Evolutionary conservation across 2,888 invertebrate genomes (phyloP).

Genomic region (Keiferia lycopersicella): DNA sequence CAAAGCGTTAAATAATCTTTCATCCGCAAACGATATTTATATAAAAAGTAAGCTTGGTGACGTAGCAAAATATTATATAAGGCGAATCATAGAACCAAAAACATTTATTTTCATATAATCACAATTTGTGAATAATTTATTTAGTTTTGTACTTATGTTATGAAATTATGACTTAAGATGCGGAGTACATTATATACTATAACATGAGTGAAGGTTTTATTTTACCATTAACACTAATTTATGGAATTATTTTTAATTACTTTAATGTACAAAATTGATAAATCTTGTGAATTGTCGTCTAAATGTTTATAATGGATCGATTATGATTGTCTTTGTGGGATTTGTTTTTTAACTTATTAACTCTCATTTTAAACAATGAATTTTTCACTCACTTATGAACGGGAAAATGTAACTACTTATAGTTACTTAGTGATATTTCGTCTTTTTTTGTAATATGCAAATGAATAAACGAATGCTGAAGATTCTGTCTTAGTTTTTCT

Average conservation of each 20-base stretch:
- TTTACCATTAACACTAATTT: constrained; percentile 5
- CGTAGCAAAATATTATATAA: constrained; percentile 15
- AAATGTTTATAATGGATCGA: not conserved
- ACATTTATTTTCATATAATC: constrained; percentile 11
- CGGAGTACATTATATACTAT: not conserved
- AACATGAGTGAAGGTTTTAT: constrained; percentile 6
- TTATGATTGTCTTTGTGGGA: not conserved
- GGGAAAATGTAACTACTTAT: constrained; percentile 38
- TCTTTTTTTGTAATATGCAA: constrained; percentile 50
- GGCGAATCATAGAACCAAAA: constrained; percentile 14
- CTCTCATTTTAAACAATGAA: not conserved
- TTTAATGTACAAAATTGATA: constrained; percentile 9
- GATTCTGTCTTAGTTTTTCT: constrained; percentile 32
- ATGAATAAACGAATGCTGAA: constrained; percentile 59
- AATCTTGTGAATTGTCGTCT: not conserved
- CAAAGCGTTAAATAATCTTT: not conserved
- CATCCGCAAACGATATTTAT: not conserved
- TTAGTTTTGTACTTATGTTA: constrained; percentile 18
- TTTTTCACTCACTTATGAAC: constrained; percentile 28
- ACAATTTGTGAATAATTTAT: constrained; percentile 2
- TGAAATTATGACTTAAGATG: too few species aligned
- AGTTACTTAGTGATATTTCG: constrained; percentile 44
- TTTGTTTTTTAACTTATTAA: not conserved
- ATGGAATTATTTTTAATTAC: not conserved
- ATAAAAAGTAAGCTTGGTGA: constrained; percentile 7